Base-by-base conservation (phyloP, 2,113 vertebrate species). In the Heterotis niloticus region DNA sequence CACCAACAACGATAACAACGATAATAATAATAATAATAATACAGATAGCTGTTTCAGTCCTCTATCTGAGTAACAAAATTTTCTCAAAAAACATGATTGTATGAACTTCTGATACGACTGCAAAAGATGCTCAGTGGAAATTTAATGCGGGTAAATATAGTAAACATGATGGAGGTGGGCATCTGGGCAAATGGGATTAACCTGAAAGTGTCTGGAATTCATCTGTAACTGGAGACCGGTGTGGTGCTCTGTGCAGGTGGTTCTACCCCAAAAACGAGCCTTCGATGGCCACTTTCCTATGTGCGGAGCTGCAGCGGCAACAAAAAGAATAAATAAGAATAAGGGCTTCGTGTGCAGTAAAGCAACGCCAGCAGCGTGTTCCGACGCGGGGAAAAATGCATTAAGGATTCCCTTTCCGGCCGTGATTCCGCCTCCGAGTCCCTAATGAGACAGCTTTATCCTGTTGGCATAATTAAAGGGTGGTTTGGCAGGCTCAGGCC, bases 391-490 rank as follows among this genome's bases (percentile, higher is more conserved):
- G n/a, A 73, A 73, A 20, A 56, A 73, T 73, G 70, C 70, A 73
- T 65, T 65, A 23, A 65, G 70, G 51, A 56, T 73, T 72, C 51
- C 20, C 51, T 72, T 73, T 73, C 52, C 4, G 23, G 23, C 5
- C 51, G 23, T 14, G 52, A 73, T 23, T 73, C 20, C 56, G 70
- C 20, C 70, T 56, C 44, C 44, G 52, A 54, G 44, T 56, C 71
- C 12, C 14, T 56, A 24, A 56, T 26, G 54, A 57, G 52, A 57
- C 71, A 73, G 51, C 52, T 73, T 73, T 73, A 73, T 57, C 71
- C 52, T 28, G 52, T 73, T 73, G 54, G 23, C 11, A 17, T 73
- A 52, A 73, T 73, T 73, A 73, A 73, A 23, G 51, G 71, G 52
- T 13, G 20, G 0, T 4, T 56, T 5, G 13, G n/a, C 44, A 73